These are phyloP conservation scores for Tautogolabrus adspersus DNA, from an alignment of 2,113 vertebrate genomes.

Conservation along the genomic window DNA sequence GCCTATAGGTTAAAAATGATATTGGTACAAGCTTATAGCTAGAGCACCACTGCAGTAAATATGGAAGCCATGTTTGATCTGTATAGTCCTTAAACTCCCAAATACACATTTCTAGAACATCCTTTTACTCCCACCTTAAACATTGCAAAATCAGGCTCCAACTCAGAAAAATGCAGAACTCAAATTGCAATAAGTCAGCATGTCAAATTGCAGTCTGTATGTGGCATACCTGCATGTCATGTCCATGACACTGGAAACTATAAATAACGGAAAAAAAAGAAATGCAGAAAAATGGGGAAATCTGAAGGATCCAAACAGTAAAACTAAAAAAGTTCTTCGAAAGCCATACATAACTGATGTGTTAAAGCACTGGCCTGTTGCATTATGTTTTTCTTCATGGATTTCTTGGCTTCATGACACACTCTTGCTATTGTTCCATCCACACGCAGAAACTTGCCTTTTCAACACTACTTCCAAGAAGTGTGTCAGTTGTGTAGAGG, in stretches of 20 bases:
- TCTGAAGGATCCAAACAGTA: slow-evolving; percentile 10
- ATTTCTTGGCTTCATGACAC: slow-evolving; percentile 56
- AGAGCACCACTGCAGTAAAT: too few species aligned
- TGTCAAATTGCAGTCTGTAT: background rate
- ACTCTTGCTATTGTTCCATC: slow-evolving; percentile 54
- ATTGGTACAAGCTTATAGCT: too few species aligned
- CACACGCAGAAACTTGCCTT: slow-evolving; percentile 48
- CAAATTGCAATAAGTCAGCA: background rate
- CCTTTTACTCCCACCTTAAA: too few species aligned
- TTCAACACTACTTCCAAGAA: slow-evolving; percentile 2
- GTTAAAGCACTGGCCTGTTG: slow-evolving; percentile 6
- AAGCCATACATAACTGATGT: background rate
- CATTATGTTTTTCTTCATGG: slow-evolving; percentile 50
- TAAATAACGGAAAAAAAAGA: background rate
- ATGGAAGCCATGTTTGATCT: too few species aligned
- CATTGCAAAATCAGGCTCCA: too few species aligned
- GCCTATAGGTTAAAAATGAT: too few species aligned
- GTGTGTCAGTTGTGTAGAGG: slow-evolving; percentile 13
- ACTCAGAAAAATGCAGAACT: background rate
- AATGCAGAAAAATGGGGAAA: background rate
- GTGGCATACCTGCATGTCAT: too few species aligned
- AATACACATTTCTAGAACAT: too few species aligned
- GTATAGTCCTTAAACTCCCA: too few species aligned
- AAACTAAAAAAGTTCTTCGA: background rate
- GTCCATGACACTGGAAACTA: background rate